Percentiles rank a stretch among this genome's conserved stretches.
phyloP scores from a whole-genome alignment of 2,797 vertebrate genomes.

The Lagodon rhomboides region DNA sequence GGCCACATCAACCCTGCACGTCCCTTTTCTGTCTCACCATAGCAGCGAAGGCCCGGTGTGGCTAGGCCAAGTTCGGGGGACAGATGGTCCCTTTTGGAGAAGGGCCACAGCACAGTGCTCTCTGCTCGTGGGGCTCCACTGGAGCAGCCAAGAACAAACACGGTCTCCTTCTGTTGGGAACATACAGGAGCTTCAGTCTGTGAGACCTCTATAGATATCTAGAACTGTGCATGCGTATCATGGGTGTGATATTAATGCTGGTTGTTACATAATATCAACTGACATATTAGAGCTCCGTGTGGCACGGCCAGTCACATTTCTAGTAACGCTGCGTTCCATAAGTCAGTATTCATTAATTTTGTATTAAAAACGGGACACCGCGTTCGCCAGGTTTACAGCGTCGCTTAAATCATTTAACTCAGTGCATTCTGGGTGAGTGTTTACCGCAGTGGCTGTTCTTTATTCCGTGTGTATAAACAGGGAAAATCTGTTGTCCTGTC shows the following conservation, averaged over 20 bases:
- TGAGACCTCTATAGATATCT: conserved; percentile 50
- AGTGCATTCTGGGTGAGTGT: conserved; percentile 16
- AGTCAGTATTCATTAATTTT: conserved; percentile 44
- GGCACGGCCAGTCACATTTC: conserved; percentile 12
- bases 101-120: conserved; percentile 76
- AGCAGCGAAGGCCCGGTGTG: conserved; percentile 52
- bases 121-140: conserved; percentile 70
- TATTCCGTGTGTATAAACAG: conserved; percentile 57
- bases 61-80: conserved; percentile 68
- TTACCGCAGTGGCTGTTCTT: conserved; percentile 36
- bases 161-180: conserved; percentile 78
- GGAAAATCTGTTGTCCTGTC: conserved; percentile 70
- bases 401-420: conserved; percentile 38
- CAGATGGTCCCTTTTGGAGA: conserved; percentile 86
- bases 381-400: conserved; percentile 26
- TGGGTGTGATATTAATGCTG: conserved; percentile 31
- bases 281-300: conserved; percentile 40
- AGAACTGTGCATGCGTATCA: conserved; percentile 36
- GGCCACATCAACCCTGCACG: conserved; percentile 74
- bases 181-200: conserved; percentile 57
- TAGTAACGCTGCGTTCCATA: conserved; percentile 31
- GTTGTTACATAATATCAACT: conserved; percentile 37
- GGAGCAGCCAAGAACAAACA: conserved; percentile 80
- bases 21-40: conserved; percentile 62
- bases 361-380: background rate